A percentile compares a stretch with the other conserved stretches of the same genome.
Conservation (phyloP, 2,888 invertebrate species). For the Liopterus haemorrhoidalis region DNA sequence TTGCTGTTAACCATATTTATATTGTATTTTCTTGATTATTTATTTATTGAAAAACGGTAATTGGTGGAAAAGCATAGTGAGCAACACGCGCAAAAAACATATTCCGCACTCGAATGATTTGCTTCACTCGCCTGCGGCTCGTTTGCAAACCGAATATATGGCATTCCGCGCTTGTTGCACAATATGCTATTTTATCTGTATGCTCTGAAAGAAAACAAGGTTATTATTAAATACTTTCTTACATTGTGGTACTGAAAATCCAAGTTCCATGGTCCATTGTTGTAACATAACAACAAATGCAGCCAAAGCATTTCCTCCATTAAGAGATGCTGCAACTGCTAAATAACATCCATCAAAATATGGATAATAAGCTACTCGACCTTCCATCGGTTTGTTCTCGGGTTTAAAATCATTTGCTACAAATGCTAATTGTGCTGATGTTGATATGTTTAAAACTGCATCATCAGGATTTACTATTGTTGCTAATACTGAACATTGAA, state of each 20-base stretch:
- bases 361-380: slow-evolving; percentile 50
- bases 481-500: slow-evolving; percentile 79
- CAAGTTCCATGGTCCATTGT: slow-evolving; percentile 73
- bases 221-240: slow-evolving; percentile 32
- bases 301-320: slow-evolving; percentile 74
- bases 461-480: slow-evolving; percentile 59
- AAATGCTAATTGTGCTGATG: slow-evolving; percentile 78
- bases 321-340: slow-evolving; percentile 80
- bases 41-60: too few species aligned
- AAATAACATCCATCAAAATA: slow-evolving; percentile 70
- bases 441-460: slow-evolving; percentile 78
- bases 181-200: too few species aligned
- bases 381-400: slow-evolving; percentile 39
- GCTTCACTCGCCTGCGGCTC: too few species aligned
- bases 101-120: too few species aligned
- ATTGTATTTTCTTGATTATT: too few species aligned
- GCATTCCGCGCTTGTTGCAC: too few species aligned
- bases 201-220: neutral
- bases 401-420: slow-evolving; percentile 55
- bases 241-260: slow-evolving; percentile 68
- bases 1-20: too few species aligned
- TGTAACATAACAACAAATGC: slow-evolving; percentile 74
- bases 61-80: too few species aligned
- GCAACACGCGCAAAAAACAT: too few species aligned
- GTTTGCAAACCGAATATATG: too few species aligned